These are phyloP conservation scores for Mormyrus proboscirostris DNA, from an alignment of 2,797 vertebrate genomes.

Conservation along the genomic window DNA sequence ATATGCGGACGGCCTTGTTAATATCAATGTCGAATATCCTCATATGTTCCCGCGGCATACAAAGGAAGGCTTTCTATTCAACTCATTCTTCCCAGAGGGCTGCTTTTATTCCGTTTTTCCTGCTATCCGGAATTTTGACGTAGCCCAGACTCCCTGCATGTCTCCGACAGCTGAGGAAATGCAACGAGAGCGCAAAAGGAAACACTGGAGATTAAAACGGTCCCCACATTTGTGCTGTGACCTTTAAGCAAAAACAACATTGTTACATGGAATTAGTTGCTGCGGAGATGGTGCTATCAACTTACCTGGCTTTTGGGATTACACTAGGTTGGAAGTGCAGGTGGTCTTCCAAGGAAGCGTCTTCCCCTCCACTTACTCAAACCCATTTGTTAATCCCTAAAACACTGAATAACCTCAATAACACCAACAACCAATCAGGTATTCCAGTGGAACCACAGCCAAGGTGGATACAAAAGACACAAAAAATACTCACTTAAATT, in stretches of 20 bases:
- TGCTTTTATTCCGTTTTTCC: not conserved
- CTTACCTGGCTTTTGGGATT: not conserved
- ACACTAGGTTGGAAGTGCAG: not conserved
- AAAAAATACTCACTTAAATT: not conserved
- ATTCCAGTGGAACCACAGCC: not conserved
- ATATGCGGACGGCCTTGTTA: constrained; percentile 8
- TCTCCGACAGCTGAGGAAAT: not conserved
- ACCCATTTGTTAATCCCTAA: not conserved
- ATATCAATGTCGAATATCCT: constrained; percentile 1
- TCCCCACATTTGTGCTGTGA: not conserved
- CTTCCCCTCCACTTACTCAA: not conserved
- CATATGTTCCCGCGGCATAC: not conserved
- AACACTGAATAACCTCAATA: not conserved
- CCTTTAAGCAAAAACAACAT: not conserved
- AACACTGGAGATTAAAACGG: no score
- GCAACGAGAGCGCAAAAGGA: not conserved
- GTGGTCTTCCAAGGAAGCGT: not conserved
- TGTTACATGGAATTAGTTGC: not conserved
- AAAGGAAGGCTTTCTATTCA: not conserved
- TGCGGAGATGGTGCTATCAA: not conserved
- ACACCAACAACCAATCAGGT: not conserved
- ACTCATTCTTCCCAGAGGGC: not conserved
- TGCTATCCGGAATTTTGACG: not conserved
- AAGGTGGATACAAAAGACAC: not conserved
- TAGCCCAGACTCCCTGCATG: not conserved